Conservation (phyloP, 2,797 vertebrate species). For the Poecilia wingei region DNA sequence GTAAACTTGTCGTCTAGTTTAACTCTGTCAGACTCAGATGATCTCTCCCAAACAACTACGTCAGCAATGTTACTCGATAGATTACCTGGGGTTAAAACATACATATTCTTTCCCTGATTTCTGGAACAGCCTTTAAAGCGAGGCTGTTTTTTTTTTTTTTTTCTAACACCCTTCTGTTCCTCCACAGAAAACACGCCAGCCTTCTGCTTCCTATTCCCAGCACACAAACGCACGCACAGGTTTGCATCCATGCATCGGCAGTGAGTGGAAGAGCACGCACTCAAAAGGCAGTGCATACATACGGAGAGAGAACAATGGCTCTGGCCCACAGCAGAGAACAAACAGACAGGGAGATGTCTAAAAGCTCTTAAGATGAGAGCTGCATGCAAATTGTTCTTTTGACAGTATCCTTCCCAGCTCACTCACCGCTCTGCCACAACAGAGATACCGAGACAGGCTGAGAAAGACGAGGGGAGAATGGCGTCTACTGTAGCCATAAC, state of each 20-base stretch:
- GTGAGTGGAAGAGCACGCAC: constrained; percentile 35
- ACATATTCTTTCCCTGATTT: constrained; percentile 21
- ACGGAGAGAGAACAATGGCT: constrained; percentile 62
- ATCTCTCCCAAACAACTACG: neutral
- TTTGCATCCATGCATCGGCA: constrained; percentile 29
- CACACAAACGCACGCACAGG: constrained; percentile 25
- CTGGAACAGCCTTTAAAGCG: constrained; percentile 17
- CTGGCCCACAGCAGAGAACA: constrained; percentile 71
- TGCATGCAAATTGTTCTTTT: constrained; percentile 81
- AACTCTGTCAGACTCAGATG: constrained; percentile 4
- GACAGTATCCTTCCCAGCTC: constrained; percentile 74
- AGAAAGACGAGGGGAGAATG: constrained; percentile 64
- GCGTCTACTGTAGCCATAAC: constrained; percentile 64
- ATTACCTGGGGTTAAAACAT: neutral
- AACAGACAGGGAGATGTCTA: constrained; percentile 76
- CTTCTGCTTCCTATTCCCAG: constrained; percentile 40
- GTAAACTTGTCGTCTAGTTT: neutral
- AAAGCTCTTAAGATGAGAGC: constrained; percentile 79
- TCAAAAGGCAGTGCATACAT: constrained; percentile 37
- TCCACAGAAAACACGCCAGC: constrained; percentile 30
- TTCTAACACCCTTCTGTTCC: constrained; percentile 19
- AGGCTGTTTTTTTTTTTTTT: neutral
- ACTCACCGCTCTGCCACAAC: constrained; percentile 66
- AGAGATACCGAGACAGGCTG: constrained; percentile 65
- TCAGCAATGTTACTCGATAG: neutral